Conservation (phyloP, 2,113 vertebrate species). For the Aspidoscelis tigris region DNA sequence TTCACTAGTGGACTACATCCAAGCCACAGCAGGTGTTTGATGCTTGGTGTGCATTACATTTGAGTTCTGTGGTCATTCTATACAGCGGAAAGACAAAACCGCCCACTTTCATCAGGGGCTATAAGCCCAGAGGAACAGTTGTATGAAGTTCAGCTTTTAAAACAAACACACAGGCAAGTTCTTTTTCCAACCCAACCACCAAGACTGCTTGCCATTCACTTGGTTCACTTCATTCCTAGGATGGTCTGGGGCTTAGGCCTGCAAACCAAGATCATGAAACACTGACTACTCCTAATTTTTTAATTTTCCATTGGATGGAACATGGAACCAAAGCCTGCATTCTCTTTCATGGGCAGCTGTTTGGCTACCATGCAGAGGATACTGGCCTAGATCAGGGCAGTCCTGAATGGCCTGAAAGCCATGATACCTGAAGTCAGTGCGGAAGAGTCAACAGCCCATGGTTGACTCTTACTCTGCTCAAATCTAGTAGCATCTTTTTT, state of each 20-base stretch:
- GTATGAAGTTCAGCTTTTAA: neutral
- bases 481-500: no score
- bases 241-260: neutral
- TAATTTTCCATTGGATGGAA: neutral
- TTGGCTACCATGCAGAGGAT: no score
- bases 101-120: neutral
- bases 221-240: neutral
- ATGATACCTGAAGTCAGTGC: no score
- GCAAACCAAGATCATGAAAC: neutral
- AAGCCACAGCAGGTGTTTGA: neutral
- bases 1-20: neutral
- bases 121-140: neutral
- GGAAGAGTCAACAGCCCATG: no score
- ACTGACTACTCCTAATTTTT: no score
- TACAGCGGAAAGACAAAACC: neutral
- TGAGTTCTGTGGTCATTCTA: slow-evolving; percentile 1
- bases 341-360: neutral
- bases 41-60: neutral
- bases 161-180: neutral
- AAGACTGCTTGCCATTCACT: neutral
- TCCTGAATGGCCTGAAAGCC: no score
- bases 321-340: no score
- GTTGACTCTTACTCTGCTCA: neutral
- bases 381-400: no score
- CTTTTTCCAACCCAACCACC: no score